These are phyloP conservation scores for Phaethornis superciliosus DNA, from an alignment of 2,113 vertebrate genomes.

Conservation along the genomic window DNA sequence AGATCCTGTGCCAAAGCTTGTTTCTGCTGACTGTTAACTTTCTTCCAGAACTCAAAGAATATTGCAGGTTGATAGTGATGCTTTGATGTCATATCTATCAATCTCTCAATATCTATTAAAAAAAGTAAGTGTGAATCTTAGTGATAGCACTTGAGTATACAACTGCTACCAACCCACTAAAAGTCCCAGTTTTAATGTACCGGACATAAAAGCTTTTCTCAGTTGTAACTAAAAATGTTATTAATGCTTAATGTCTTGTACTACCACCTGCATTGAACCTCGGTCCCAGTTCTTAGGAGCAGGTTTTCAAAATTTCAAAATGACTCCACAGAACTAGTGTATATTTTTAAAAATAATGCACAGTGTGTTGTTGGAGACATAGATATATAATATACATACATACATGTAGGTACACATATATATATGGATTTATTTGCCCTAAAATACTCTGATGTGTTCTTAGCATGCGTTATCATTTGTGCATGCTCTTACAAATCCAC, in stretches of 20 bases:
- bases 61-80: background rate
- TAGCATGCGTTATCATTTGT: rapidly evolving
- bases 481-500: background rate
- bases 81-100: background rate
- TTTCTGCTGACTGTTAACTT: background rate
- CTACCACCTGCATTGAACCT: background rate
- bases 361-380: background rate
- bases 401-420: no score
- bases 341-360: background rate
- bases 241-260: background rate
- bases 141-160: background rate
- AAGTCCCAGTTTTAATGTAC: background rate
- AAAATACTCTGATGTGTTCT: background rate
- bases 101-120: background rate
- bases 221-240: background rate
- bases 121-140: rapidly evolving
- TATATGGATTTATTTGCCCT: background rate
- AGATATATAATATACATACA: rapidly evolving
- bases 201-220: background rate
- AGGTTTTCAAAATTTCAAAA: background rate
- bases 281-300: rapidly evolving
- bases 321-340: background rate
- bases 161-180: background rate
- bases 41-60: background rate
- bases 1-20: background rate